phyloP scores from a whole-genome alignment of 2,888 invertebrate genomes.

The Julus scanicus region DNA sequence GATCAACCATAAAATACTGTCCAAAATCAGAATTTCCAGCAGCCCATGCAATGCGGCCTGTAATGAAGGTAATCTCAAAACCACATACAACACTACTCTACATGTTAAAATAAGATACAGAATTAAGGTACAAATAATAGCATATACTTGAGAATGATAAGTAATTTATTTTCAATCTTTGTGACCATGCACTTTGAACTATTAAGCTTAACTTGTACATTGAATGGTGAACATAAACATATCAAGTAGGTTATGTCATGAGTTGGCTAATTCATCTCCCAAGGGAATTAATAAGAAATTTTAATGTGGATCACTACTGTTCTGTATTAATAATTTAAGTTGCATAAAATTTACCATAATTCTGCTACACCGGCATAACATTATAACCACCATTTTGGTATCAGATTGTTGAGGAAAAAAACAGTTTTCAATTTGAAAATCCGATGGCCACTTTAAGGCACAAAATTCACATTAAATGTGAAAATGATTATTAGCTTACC shows the following conservation, averaged over 20 bases:
- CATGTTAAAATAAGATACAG: not conserved
- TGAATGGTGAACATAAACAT: too few species aligned
- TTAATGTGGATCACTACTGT: too few species aligned
- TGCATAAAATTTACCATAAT: too few species aligned
- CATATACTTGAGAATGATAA: too few species aligned
- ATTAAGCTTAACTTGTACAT: too few species aligned
- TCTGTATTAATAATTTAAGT: too few species aligned
- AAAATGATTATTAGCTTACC: conserved; percentile 69
- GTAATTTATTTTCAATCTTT: too few species aligned
- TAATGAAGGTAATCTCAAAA: conserved; percentile 65
- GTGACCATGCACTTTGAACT: too few species aligned
- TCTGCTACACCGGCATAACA: not conserved
- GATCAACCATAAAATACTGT: conserved; percentile 90
- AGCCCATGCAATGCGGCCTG: conserved; percentile 88
- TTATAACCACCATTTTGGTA: not conserved
- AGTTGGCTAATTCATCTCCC: too few species aligned
- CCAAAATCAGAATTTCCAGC: conserved; percentile 90
- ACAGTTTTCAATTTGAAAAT: not conserved
- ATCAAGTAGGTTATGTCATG: too few species aligned
- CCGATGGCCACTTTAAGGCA: not conserved
- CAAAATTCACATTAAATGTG: not conserved
- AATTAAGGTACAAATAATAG: too few species aligned
- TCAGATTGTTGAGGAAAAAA: not conserved
- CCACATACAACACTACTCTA: not conserved
- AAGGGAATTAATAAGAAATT: too few species aligned